A percentile compares a stretch with the other conserved stretches of the same genome.
Conservation (phyloP, 1,140 invertebrate genomes). For the Eciton burchellii region DNA sequence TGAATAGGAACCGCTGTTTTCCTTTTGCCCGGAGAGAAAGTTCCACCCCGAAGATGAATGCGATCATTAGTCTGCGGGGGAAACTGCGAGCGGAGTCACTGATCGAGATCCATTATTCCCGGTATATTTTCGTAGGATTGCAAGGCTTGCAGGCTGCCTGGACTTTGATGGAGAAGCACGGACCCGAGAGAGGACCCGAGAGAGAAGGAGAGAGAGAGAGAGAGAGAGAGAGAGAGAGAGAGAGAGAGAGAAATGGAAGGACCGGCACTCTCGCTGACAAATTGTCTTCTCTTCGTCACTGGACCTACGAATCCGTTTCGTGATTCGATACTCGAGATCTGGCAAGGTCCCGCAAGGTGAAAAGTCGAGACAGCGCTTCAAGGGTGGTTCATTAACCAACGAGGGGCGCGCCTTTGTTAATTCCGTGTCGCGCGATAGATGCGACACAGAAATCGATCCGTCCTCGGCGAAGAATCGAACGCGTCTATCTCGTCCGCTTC, state of each 20-base stretch:
- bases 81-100: slow-evolving; percentile 69
- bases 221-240: no score
- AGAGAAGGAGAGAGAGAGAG: no score
- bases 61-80: slow-evolving; percentile 77
- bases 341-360: slow-evolving; percentile 38
- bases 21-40: slow-evolving; percentile 69
- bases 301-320: slow-evolving; percentile 45
- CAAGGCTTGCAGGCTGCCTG: slow-evolving; percentile 37
- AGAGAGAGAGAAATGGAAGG: no score
- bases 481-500: slow-evolving; percentile 8
- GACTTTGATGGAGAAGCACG: slow-evolving; percentile 48
- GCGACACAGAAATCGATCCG: slow-evolving; percentile 20
- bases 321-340: slow-evolving; percentile 61
- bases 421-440: neutral
- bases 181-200: slow-evolving; percentile 13
- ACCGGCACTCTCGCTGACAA: slow-evolving; percentile 71
- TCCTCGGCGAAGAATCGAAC: neutral
- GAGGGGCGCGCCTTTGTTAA: slow-evolving; percentile 40
- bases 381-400: slow-evolving; percentile 66
- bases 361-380: slow-evolving; percentile 17
- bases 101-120: slow-evolving; percentile 73
- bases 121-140: slow-evolving; percentile 74
- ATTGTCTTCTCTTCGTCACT: slow-evolving; percentile 73
- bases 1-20: slow-evolving; percentile 78
- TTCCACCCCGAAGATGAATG: slow-evolving; percentile 73